Base-by-base conservation (phyloP, 1,140 invertebrate genomes). In the Achatina immaculata region DNA sequence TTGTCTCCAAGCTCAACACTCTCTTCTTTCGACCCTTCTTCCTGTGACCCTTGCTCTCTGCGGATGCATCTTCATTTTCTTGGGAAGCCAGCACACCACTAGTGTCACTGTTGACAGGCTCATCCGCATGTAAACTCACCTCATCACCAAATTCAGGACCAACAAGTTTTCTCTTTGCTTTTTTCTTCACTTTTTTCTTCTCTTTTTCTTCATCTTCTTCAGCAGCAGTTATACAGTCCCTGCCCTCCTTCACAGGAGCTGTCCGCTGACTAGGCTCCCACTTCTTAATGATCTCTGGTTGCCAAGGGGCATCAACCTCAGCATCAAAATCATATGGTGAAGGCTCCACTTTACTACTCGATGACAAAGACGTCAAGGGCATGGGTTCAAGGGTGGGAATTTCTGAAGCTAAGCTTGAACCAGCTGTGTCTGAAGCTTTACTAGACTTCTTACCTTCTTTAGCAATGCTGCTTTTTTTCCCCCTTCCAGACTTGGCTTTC, bases 1-100 rank as follows among this genome's bases (percentile, higher is more conserved):
- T 80, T 69, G 82, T 48, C 73, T 86, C 85, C 21, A 72, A 76
- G 19, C 58, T n/a, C 24, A 74, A 42, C 24, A 82, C 51, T 79
- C 82, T 86, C 16, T 83, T 84, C 75, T 85, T 86, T 38, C 83
- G 83, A 93, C 92, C 78, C 92, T 93, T 85, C 65, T 88, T 85
- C 71, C 84, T 85, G 42, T 55, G 36, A 28, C 79, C 72, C 68
- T 24, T 21, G 68, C 78, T 84, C 38, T 84, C 82, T 31, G 14
- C 21, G 40, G 48, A 34, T 21, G 48, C 24, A 14, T 76, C 82
- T 16, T 14, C 65, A 34, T 16, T 31, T 48, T 68, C 55, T 6
- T 21, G 58, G 31, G 58, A 62, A 62, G n/a, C 3, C 19, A 19
- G 19, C 4, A 31, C n/a, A 62, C 7, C 28, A 31, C n/a, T 62